Conservation (phyloP, 1,140 invertebrate genomes). For the Caenorhabditis tropicalis region DNA sequence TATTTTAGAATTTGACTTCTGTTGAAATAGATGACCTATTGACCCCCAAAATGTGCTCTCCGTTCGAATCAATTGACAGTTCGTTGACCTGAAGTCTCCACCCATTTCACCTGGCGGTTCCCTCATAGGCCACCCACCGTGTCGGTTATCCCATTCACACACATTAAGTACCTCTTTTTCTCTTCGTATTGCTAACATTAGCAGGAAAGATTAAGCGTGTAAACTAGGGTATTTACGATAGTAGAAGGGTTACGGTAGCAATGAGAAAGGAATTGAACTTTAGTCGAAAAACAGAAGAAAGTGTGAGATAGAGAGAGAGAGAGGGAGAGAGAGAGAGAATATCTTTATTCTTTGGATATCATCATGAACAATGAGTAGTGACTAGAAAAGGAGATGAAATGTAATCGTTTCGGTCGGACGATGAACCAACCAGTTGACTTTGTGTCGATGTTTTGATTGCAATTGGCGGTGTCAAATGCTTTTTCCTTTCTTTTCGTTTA, state of each 20-base stretch:
- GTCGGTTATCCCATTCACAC: conserved; percentile 36
- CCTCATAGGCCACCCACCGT: conserved; percentile 33
- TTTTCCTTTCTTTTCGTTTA: neutral
- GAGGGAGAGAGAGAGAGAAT: too few species aligned
- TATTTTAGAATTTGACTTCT: neutral
- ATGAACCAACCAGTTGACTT: conserved; percentile 26
- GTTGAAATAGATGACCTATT: neutral
- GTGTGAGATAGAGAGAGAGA: neutral
- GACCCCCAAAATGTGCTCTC: neutral
- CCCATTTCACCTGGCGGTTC: neutral
- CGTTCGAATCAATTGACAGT: neutral
- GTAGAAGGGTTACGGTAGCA: neutral
- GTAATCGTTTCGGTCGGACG: conserved; percentile 1
- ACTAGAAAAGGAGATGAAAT: neutral
- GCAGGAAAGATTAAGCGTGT: conserved; percentile 35
- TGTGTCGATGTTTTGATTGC: conserved; percentile 20
- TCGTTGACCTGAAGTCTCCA: neutral
- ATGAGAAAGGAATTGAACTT: neutral
- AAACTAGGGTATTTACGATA: neutral
- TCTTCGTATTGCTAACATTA: conserved; percentile 24
- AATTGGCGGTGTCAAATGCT: conserved; percentile 18
- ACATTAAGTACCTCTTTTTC: neutral
- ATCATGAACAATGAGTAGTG: neutral
- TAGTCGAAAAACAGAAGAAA: neutral
- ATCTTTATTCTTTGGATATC: neutral